Conservation (phyloP, 2,797 vertebrate species). For the Leucoraja ocellata region DNA sequence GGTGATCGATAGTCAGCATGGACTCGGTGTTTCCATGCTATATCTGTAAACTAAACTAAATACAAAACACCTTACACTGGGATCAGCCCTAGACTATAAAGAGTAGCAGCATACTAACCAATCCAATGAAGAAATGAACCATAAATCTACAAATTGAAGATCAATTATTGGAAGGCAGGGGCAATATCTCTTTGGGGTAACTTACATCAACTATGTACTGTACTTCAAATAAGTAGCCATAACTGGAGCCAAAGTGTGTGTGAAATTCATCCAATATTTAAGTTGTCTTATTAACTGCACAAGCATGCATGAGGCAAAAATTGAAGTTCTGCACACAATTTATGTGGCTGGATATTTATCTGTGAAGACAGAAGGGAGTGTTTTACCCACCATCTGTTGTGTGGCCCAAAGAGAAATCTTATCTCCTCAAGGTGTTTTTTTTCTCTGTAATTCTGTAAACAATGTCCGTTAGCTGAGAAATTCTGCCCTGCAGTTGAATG, state of each 20-base stretch:
- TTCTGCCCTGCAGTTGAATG: too few relatives aligned
- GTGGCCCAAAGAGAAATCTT: background rate
- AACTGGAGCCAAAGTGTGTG: background rate
- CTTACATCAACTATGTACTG: background rate
- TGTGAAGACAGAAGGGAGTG: conserved; percentile 18
- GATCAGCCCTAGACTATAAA: background rate
- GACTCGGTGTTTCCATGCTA: too few relatives aligned
- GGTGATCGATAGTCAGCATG: too few relatives aligned
- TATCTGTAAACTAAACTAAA: background rate
- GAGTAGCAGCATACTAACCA: background rate
- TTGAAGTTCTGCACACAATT: background rate
- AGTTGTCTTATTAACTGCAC: background rate
- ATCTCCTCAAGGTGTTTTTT: background rate
- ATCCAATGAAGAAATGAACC: background rate
- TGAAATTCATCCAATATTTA: conserved; percentile 18
- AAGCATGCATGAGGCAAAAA: background rate
- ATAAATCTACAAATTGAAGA: background rate
- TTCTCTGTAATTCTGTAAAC: background rate
- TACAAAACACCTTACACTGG: background rate
- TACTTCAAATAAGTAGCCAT: background rate
- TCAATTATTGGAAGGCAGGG: background rate
- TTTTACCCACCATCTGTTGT: conserved; percentile 13
- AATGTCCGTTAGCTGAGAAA: background rate
- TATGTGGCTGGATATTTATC: background rate
- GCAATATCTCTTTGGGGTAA: background rate